Base-by-base conservation (phyloP, 2,797 vertebrate genomes). In the Enteromius unitaeniatus region DNA sequence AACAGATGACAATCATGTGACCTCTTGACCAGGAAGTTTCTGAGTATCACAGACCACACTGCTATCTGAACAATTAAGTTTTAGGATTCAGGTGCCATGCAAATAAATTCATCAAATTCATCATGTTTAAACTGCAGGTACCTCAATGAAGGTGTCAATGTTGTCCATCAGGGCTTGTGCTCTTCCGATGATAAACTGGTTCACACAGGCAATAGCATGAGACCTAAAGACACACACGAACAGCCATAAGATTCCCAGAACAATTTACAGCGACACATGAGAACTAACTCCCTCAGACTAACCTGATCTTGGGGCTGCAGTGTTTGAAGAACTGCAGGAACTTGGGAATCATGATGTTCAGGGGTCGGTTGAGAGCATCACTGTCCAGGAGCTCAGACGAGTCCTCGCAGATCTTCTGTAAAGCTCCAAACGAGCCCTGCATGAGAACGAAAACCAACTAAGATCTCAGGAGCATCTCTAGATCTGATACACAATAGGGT, bases 251-350 rank as follows among this genome's bases (percentile, higher is more conserved):
- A 65, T 21, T 58, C 7, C 17, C 23, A 65, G 40, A 47, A 58
- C 3, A 15, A 31, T 15, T 2, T 15, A 62, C 13, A 11, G 2
- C 0, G 5, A 21, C n/a, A 6, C 0, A 40, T 31, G 17, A 82
- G 62, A 31, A 9, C 45, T 11, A 5, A 58, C 19, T 10, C 3
- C 28, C 60, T 5, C 4, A 19, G 19, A 84, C 86, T 0, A 40
- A 97, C 97, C 97, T 96, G 90, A 98, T 98, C 86, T 98, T 99
- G 78, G 97, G 96, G 90, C 97, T 99, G 93, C 97, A 97, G 89
- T 99, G 97, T 90, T 97, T 98, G 90, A 99, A 99, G 90, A 98
- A 98, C 92, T 99, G 97, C 69, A 99, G 94, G 89, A 99, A 98
- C 79, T 99, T 99, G 17, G 97, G 97, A 79, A 99, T 99, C 97